Percentiles rank a stretch among this genome's conserved stretches.
Evolutionary conservation across 2,797 vertebrate genomes (phyloP).

Genomic region (Peromyscus attwateri): DNA sequence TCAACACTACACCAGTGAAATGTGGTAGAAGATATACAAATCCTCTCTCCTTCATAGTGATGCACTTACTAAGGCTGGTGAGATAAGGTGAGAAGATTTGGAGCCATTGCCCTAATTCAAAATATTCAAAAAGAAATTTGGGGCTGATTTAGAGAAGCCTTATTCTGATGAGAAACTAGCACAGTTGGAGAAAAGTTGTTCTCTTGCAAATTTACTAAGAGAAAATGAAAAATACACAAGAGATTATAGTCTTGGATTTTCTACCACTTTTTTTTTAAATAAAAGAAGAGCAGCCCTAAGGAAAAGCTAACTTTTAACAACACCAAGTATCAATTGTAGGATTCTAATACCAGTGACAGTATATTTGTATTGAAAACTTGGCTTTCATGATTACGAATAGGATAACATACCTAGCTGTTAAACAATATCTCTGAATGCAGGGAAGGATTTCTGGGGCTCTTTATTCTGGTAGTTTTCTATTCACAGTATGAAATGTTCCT

Average conservation of each 20-base stretch:
- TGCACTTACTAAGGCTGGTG: not conserved
- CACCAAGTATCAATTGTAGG: not conserved
- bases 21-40: not conserved
- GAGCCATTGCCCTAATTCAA: not conserved
- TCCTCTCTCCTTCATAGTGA: not conserved
- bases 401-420: not conserved
- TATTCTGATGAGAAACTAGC: constrained; percentile 3
- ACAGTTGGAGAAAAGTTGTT: constrained; percentile 21
- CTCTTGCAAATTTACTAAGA: constrained; percentile 22
- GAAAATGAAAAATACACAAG: constrained; percentile 28
- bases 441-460: not conserved
- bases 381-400: constrained; percentile 11
- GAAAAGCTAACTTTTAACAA: not conserved
- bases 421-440: not conserved
- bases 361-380: constrained; percentile 34
- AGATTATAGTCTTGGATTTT: constrained; percentile 41
- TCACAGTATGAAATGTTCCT: constrained; percentile 51
- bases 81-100: not conserved
- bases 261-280: constrained; percentile 30
- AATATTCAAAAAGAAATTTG: not conserved
- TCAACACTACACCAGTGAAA: not conserved
- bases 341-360: not conserved
- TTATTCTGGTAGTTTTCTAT: constrained; percentile 53
- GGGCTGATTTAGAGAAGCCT: not conserved
- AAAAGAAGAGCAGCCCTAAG: not conserved